Conservation (phyloP, 2,888 invertebrate genomes). For the Chirona hameri region DNA sequence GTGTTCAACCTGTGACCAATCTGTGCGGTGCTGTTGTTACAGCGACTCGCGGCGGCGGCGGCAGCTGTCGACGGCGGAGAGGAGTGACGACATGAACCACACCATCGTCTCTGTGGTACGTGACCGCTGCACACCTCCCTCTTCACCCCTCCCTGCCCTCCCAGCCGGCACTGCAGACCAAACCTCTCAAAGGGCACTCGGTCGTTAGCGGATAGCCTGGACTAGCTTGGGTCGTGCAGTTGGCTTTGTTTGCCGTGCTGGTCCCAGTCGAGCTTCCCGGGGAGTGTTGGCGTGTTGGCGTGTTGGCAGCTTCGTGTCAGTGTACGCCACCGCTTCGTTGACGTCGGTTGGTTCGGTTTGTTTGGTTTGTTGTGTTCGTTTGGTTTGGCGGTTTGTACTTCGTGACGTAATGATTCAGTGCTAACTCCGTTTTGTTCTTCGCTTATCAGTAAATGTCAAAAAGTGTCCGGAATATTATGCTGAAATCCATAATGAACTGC, state of each 20-base stretch:
- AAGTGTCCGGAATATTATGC: too few species aligned
- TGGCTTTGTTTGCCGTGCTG: neutral
- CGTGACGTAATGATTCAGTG: too few species aligned
- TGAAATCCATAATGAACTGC: too few species aligned
- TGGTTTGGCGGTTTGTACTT: neutral
- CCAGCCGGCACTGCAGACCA: too few species aligned
- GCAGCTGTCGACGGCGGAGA: neutral
- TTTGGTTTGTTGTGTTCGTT: neutral
- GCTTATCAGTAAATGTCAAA: too few species aligned
- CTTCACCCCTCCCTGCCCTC: too few species aligned
- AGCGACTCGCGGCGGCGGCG: neutral
- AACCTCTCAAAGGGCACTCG: neutral
- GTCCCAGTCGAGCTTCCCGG: neutral
- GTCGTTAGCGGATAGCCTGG: neutral
- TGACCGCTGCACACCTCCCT: neutral
- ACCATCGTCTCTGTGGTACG: slow-evolving; percentile 25
- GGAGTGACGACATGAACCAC: slow-evolving; percentile 3
- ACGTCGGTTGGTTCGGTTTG: neutral
- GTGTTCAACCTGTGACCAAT: too few species aligned
- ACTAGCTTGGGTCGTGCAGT: neutral
- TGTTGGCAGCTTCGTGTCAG: neutral
- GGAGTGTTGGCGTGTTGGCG: too few species aligned
- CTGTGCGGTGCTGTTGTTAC: too few species aligned
- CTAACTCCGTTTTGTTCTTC: too few species aligned
- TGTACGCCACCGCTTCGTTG: neutral